A percentile compares a stretch with the other conserved stretches of the same genome.
These are phyloP conservation scores for Chondrosia reniformis DNA, from an alignment of 37 sponge, comb jelly and placozoan species.

Conservation along the genomic window DNA sequence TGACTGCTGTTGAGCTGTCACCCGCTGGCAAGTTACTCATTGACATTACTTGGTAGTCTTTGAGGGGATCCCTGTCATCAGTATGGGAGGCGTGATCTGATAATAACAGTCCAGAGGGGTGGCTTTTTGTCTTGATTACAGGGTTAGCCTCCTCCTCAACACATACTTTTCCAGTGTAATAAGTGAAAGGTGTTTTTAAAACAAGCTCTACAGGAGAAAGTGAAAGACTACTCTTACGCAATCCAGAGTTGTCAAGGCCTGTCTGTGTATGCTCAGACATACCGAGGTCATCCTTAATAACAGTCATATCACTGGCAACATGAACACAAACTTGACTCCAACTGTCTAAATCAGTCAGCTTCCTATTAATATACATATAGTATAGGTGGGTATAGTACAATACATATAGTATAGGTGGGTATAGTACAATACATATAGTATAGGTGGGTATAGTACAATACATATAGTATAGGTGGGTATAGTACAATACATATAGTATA, in stretches of 20 bases:
- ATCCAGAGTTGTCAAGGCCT: neutral
- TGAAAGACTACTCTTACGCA: neutral
- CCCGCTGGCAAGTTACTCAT: neutral
- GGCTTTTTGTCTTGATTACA: neutral
- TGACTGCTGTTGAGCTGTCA: neutral
- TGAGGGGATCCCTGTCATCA: slow-evolving; percentile 17
- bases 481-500: no score
- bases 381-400: neutral
- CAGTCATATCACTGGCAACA: slow-evolving; percentile 94
- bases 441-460: no score
- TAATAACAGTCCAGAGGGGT: no score
- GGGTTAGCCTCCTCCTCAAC: slow-evolving; percentile 15
- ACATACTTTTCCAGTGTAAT: slow-evolving; percentile 21
- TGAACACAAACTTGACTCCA: slow-evolving; percentile 85
- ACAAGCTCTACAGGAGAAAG: neutral
- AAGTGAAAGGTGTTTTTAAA: neutral
- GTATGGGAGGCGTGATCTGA: neutral
- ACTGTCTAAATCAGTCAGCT: slow-evolving; percentile 70
- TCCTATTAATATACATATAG: slow-evolving; percentile 38
- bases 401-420: no score
- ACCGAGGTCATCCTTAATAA: slow-evolving; percentile 89
- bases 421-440: no score
- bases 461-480: no score
- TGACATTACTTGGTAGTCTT: slow-evolving; percentile 10
- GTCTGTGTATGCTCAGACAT: slow-evolving; percentile 6